Conservation (phyloP, 2,113 vertebrate genomes). For the Mesembrinibis cayennensis region DNA sequence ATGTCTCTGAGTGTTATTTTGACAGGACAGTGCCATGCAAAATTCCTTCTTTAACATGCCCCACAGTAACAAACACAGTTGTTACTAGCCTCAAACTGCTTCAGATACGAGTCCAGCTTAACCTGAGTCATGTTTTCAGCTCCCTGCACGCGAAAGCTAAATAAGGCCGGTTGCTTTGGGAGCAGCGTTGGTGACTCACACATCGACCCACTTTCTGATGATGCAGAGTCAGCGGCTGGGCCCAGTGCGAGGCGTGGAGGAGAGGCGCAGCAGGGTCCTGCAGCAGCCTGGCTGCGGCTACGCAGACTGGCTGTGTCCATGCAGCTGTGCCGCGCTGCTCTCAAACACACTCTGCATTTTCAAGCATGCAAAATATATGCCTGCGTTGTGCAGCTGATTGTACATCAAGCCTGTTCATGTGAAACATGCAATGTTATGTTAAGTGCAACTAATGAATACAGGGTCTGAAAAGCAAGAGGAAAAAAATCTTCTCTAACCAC, state of each 20-base stretch:
- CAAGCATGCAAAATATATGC: not conserved
- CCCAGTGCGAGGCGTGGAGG: rapidly evolving
- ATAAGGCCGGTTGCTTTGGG: not conserved
- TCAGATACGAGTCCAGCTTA: not conserved
- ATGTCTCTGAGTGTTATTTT: not conserved
- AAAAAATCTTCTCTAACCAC: not conserved
- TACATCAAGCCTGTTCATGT: not conserved
- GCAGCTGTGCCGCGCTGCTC: not conserved
- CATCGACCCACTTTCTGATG: not conserved
- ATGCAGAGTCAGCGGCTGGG: not conserved
- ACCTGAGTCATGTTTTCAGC: not conserved
- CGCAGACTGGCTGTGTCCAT: rapidly evolving
- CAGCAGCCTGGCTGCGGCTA: rapidly evolving
- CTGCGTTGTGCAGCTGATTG: no score
- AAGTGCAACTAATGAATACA: not conserved
- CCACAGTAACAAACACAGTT: not conserved
- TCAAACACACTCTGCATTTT: not conserved
- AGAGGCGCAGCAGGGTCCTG: not conserved
- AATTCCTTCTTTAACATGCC: not conserved
- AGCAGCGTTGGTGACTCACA: not conserved
- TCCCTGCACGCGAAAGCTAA: not conserved
- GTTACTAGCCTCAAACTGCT: not conserved
- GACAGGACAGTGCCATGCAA: not conserved
- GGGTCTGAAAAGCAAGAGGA: not conserved
- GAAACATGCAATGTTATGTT: not conserved